Conservation (phyloP, 23 tunicate species). For the Styela clava region DNA sequence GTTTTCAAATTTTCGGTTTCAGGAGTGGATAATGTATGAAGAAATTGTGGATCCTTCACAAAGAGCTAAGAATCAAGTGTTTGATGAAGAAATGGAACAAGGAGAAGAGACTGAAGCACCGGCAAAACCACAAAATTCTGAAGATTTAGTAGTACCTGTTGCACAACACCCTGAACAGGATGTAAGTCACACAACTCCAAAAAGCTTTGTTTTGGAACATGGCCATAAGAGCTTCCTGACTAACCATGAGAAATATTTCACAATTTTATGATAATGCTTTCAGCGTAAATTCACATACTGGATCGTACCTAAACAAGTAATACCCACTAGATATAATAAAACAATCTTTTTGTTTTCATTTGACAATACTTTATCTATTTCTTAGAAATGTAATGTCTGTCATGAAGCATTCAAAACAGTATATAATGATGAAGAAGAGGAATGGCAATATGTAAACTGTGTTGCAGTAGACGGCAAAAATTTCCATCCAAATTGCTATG, state of each 20-base stretch:
- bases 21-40: constrained; percentile 92
- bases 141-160: constrained; percentile 56
- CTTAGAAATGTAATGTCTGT: constrained; percentile 74
- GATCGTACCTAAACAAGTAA: too few relatives aligned
- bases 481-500: constrained; percentile 84
- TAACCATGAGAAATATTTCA: too few relatives aligned
- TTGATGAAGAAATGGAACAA: constrained; percentile 27
- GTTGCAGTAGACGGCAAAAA: constrained; percentile 73
- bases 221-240: too few relatives aligned
- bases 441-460: constrained; percentile 89
- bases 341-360: too few relatives aligned
- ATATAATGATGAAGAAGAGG: constrained; percentile 82
- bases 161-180: constrained; percentile 70
- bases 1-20: too few relatives aligned
- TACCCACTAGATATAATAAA: too few relatives aligned
- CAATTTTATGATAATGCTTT: too few relatives aligned
- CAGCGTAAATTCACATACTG: too few relatives aligned
- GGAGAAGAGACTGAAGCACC: background rate
- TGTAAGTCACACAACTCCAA: too few relatives aligned
- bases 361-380: too few relatives aligned
- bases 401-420: constrained; percentile 81
- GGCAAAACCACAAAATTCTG: constrained; percentile 31
- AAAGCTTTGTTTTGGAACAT: too few relatives aligned
- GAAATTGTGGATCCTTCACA: constrained; percentile 37
- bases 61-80: constrained; percentile 35